Base-by-base conservation (phyloP, 2,113 vertebrate species). In the Galemys pyrenaicus region DNA sequence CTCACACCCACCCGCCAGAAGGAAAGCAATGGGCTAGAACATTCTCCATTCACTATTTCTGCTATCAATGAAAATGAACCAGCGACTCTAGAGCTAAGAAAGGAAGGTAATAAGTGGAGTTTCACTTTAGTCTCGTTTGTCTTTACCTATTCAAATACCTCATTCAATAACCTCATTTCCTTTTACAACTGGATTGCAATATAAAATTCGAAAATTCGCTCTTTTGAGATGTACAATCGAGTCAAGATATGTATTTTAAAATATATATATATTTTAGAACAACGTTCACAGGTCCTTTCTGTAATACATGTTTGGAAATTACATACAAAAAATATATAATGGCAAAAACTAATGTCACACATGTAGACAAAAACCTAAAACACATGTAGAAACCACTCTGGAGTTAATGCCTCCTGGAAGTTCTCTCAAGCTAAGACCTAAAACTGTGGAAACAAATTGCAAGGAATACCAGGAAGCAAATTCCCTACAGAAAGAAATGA, bases 311-410 rank as follows among this genome's bases (percentile, higher is more conserved):
- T 62, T 71, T 92, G 65, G 74, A 82, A 86, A 78, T 82, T 68
- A 74, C 49, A 22, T n/a, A n/a, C n/a, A 37, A 67, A 88, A 75
- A 58, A 92, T 30, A 80, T 12, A 89, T 51, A 83, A 73, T 2
- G 24, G 77, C n/a, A 86, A 79, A 82, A 90, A 82, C 80, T 85
- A 88, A 24, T 77, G 56, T 71, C 51, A 85, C 20, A 60, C 16
- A 78, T 44, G 44, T 44, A 44, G 81, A 85, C n/a, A n/a, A n/a
- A n/a, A n/a, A 60, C 30, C 46, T n/a, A 24, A 12, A 30, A 84
- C 9, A 22, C 74, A 95, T 41, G 32, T 91, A 89, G 78, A 87
- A 89, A 35, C 39, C 35, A 77, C 20, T 81, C 65, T 81, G 35
- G 51, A 65, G 39, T 85, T 56, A 65, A 86, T 44, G 4, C 16